Conservation (phyloP, 2,888 invertebrate species). For the Polietes domitor region DNA sequence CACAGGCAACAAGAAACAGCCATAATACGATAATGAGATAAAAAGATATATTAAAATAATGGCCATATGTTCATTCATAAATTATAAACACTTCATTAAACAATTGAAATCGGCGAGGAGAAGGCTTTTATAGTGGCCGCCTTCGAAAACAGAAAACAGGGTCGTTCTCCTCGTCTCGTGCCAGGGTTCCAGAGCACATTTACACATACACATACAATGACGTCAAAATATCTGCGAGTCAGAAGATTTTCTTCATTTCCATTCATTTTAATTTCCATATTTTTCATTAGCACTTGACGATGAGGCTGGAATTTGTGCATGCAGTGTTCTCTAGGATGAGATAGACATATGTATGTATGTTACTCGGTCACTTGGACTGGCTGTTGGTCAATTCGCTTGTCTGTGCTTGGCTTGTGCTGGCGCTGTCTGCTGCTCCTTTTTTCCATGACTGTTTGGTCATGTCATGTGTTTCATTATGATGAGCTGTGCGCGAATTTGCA, state of each 20-base stretch:
- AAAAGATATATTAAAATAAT: background rate
- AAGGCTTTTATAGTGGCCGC: background rate
- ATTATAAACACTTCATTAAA: conserved; percentile 59
- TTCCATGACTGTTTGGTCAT: background rate
- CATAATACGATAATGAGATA: background rate
- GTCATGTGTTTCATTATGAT: background rate
- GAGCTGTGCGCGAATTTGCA: background rate
- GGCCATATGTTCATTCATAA: conserved; percentile 59
- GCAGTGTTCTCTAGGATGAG: too few species aligned
- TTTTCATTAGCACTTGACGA: too few species aligned
- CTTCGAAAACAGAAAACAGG: background rate
- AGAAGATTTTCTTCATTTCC: background rate
- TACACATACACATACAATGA: background rate
- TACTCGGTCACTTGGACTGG: too few species aligned
- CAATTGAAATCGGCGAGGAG: conserved; percentile 21
- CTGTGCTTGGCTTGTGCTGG: too few species aligned
- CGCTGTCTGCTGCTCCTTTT: background rate
- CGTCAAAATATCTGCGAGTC: background rate
- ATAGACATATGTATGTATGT: too few species aligned
- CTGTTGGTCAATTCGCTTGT: too few species aligned
- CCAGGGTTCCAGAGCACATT: background rate
- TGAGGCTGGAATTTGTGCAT: too few species aligned
- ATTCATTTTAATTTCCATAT: too few species aligned
- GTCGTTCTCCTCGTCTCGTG: background rate
- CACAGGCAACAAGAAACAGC: background rate